Conservation (phyloP, 2,797 vertebrate genomes). For the Tapera naevia region DNA sequence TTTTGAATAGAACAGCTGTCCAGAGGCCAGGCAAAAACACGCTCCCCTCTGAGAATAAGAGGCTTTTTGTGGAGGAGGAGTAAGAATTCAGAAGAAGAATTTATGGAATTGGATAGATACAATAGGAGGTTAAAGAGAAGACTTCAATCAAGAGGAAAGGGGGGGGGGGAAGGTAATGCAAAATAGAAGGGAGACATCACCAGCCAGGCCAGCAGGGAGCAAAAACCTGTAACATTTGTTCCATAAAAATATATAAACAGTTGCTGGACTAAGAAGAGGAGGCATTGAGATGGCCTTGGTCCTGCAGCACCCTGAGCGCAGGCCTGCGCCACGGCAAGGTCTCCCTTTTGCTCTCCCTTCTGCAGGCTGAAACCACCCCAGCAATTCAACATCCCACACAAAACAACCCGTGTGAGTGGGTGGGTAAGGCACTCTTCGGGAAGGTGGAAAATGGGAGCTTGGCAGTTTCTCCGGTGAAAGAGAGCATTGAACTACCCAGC, state of each 20-base stretch:
- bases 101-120: slow-evolving; percentile 31
- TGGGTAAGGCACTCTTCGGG: neutral
- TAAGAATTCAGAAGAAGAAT: slow-evolving; percentile 35
- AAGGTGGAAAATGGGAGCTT: neutral
- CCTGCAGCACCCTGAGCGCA: fast-evolving
- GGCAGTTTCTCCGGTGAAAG: neutral
- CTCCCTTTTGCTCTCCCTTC: neutral
- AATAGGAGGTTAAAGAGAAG: slow-evolving; percentile 16
- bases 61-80: slow-evolving; percentile 39
- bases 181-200: neutral
- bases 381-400: neutral
- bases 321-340: fast-evolving
- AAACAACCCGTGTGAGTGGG: fast-evolving
- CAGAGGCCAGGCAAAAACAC: slow-evolving; percentile 14
- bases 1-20: slow-evolving; percentile 64
- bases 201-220: neutral
- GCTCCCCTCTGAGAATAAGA: slow-evolving; percentile 44
- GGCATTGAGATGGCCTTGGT: neutral
- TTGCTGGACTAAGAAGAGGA: neutral
- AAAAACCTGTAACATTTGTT: neutral
- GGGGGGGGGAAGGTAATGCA: neutral
- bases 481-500: neutral
- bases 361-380: neutral
- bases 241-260: neutral
- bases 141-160: neutral